Percentiles rank a stretch among this genome's conserved stretches.
These are phyloP conservation scores for Toxotes lorentzi DNA, from an alignment of 2,797 vertebrate genomes.

Conservation along the genomic window DNA sequence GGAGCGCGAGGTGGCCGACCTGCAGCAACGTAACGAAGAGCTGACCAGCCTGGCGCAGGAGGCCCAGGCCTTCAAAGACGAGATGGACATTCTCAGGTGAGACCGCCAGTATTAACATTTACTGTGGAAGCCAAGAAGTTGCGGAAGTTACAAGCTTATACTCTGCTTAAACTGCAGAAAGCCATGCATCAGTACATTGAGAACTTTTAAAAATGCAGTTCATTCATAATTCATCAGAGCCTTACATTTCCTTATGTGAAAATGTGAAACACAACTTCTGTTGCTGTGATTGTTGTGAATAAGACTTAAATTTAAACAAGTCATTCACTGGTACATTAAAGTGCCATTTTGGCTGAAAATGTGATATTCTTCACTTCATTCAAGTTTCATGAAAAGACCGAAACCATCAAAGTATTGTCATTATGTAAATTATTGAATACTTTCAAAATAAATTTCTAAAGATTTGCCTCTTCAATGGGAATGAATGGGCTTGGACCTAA, in stretches of 20 bases:
- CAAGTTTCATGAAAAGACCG: background rate
- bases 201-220: background rate
- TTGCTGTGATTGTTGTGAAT: background rate
- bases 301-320: background rate
- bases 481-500: background rate
- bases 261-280: background rate
- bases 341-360: background rate
- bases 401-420: background rate
- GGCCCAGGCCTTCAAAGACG: constrained; percentile 91
- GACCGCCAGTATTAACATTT: background rate
- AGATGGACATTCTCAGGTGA: constrained; percentile 94
- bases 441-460: no score
- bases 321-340: background rate
- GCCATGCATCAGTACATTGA: background rate
- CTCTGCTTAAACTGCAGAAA: no score
- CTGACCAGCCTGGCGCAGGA: constrained; percentile 92
- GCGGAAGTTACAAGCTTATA: no score
- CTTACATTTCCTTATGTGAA: background rate
- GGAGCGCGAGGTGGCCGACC: constrained; percentile 85
- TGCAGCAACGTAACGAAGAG: constrained; percentile 90
- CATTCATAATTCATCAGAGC: constrained; percentile 23
- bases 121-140: no score
- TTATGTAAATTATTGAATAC: no score
- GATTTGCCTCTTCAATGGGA: background rate
- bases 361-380: background rate